These are phyloP conservation scores for Microctenopoma steveboyesi DNA, from an alignment of 2,797 vertebrate genomes.

Conservation along the genomic window DNA sequence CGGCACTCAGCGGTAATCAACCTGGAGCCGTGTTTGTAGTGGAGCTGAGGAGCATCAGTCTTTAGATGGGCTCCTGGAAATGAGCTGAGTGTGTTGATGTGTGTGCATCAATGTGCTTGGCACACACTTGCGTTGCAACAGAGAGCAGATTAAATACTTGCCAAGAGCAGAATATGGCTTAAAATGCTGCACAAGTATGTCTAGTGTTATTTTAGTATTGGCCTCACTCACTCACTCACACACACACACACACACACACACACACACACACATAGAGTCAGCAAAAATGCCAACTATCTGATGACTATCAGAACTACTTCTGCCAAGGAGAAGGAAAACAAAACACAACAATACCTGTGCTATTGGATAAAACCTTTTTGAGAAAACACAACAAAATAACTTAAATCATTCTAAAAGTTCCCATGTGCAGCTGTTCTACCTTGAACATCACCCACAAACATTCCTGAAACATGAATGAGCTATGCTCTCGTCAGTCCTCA, in stretches of 20 bases:
- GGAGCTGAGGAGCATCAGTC: constrained; percentile 61
- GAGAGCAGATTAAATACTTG: constrained; percentile 58
- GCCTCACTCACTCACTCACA: constrained; percentile 16
- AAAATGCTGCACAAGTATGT: constrained; percentile 55
- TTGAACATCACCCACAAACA: no score
- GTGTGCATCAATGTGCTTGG: constrained; percentile 21
- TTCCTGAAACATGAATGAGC: no score
- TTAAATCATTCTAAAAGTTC: no score
- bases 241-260: constrained; percentile 9
- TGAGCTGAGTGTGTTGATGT: constrained; percentile 49
- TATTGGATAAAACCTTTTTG: no score
- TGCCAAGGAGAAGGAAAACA: no score
- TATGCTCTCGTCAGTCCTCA: no score
- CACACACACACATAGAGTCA: not conserved
- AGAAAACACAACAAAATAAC: no score
- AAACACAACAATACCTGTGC: no score
- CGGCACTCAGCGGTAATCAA: constrained; percentile 70
- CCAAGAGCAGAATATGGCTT: constrained; percentile 60
- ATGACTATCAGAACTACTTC: no score
- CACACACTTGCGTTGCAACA: constrained; percentile 51
- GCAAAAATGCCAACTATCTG: no score
- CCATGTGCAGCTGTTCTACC: no score
- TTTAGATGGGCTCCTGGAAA: constrained; percentile 67
- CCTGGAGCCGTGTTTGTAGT: constrained; percentile 72
- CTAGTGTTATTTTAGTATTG: constrained; percentile 48